phyloP scores from a whole-genome alignment of 2,888 invertebrate species.

The Leucozona laternaria region DNA sequence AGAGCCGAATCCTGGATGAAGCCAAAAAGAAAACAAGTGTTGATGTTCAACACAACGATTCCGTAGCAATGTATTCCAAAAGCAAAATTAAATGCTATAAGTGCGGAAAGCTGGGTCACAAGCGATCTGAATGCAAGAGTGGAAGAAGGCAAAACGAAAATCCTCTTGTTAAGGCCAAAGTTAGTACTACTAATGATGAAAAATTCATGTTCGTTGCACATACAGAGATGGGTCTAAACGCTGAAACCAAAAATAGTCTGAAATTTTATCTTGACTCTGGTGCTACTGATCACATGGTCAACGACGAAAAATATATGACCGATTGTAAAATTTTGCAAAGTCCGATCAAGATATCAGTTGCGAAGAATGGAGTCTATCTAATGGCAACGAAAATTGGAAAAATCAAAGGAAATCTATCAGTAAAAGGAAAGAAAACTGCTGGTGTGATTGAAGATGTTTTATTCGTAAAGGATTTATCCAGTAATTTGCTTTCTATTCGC shows the following conservation, averaged over 20 bases:
- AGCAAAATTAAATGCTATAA: no score
- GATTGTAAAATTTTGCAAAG: not conserved
- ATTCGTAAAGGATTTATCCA: not conserved
- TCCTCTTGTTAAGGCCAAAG: not conserved
- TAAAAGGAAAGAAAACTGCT: not conserved
- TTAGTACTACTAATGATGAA: no score
- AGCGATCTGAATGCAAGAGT: slow-evolving; percentile 3
- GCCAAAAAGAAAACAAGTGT: not conserved
- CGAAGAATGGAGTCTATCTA: not conserved
- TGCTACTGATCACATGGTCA: not conserved
- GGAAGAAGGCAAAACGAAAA: not conserved
- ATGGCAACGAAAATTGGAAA: not conserved
- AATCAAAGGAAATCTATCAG: not conserved
- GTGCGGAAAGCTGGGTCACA: slow-evolving; percentile 1
- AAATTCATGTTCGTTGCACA: no score
- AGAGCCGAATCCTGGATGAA: not conserved
- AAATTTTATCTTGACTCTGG: not conserved
- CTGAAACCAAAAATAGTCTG: not conserved
- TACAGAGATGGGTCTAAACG: no score
- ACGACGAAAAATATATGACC: not conserved
- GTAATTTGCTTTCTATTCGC: not conserved
- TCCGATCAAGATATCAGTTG: not conserved
- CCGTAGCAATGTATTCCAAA: not conserved
- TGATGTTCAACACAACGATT: not conserved
- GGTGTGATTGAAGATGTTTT: not conserved